Base-by-base conservation (phyloP, 2,888 invertebrate genomes). In the Meandrusa payeni region DNA sequence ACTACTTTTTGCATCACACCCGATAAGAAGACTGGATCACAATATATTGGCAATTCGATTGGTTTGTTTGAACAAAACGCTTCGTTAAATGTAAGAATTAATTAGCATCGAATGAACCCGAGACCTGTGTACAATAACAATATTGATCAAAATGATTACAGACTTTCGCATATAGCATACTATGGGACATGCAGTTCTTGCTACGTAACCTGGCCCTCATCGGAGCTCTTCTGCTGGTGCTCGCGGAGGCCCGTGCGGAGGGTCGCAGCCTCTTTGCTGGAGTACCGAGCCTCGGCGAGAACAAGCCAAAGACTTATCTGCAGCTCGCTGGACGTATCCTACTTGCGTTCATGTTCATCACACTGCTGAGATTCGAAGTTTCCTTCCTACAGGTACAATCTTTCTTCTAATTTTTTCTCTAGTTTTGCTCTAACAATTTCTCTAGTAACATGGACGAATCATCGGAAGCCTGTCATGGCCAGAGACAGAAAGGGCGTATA, bases 271-370 rank as follows among this genome's bases (percentile, higher is more conserved):
- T 99, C 41, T 98, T 99, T 85, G 99, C 99, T 31, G 99, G 99
- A 11, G 96, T 97, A 44, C 97, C 96, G 32, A 92, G 93, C 3
- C 80, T 97, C 38, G 96, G 96, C 49, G 99, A 99, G 63, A 98
- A 97, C 83, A 97, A 96, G 71, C 99, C 98, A 40, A 98, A 98
- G 87, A 97, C 95, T 60, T 97, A 98, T 78, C 90, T 99, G 72
- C 98, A 99, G 87, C 90, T 99, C 20, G 96, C 97, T 40, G 99
- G 99, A 22, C 92, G 99, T 57, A 92, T 99, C 54, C 90, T 99
- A 40, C 90, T 99, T 43, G 98, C 99, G 12, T 98, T 99, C 81
- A 99, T 99, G 99, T 99, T 99, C 79, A 92, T 98, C 66, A 99
- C 99, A 5, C 89, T 99, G 40, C 92, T 99, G 51, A 92, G 98